Percentiles rank a stretch among this genome's conserved stretches.
These are phyloP conservation scores for Cryptosula pallasiana DNA, from an alignment of 2,888 invertebrate species.

Conservation along the genomic window DNA sequence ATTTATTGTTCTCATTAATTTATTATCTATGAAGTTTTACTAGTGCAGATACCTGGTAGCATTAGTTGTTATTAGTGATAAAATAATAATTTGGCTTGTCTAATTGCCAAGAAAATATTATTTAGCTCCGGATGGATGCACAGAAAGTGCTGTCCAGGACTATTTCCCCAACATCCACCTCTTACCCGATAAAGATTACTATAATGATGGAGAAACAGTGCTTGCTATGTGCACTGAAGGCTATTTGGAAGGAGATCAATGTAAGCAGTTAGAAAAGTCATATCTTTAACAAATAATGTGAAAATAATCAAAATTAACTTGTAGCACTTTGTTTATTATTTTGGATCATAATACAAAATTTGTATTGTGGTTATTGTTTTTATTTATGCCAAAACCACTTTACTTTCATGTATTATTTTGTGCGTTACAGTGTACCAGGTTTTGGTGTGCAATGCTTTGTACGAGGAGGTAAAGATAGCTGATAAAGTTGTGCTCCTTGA, in stretches of 20 bases:
- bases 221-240: neutral
- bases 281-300: no score
- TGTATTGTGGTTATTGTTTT: no score
- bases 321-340: no score
- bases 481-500: neutral
- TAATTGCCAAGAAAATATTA: neutral
- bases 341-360: no score
- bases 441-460: neutral
- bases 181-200: neutral
- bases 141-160: neutral
- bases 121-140: constrained; percentile 7
- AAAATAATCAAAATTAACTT: no score
- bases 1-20: no score
- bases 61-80: no score
- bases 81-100: no score
- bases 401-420: no score
- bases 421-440: neutral
- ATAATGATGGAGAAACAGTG: neutral
- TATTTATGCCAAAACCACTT: no score
- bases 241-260: neutral
- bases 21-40: no score
- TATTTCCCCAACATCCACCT: neutral
- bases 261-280: neutral
- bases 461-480: neutral
- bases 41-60: no score